phyloP scores from a whole-genome alignment of 1,140 invertebrate species.

The Bombus picipes region DNA sequence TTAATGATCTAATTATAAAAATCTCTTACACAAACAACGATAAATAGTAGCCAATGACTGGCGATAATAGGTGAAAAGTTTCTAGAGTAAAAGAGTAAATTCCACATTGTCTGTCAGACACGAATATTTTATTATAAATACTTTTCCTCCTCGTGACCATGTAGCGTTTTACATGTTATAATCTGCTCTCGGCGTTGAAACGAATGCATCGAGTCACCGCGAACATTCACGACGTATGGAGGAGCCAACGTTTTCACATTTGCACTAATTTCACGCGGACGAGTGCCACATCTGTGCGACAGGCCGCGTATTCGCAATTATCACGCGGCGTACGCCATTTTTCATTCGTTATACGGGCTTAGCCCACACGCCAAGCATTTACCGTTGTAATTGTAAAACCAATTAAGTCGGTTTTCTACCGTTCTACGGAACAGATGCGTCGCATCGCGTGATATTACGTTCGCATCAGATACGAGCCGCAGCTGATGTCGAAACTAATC shows the following conservation, averaged over 20 bases:
- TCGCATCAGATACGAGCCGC: background rate
- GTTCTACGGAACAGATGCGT: conserved; percentile 1
- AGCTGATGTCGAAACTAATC: conserved; percentile 9
- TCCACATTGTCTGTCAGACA: background rate
- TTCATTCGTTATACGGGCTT: background rate
- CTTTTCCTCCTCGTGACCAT: background rate
- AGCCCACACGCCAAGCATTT: background rate
- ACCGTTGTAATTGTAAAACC: conserved; percentile 46
- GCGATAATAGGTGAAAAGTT: background rate
- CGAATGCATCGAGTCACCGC: background rate
- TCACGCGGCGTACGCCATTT: background rate
- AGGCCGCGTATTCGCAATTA: background rate
- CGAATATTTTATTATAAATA: conserved; percentile 24
- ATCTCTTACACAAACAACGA: background rate
- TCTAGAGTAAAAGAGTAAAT: background rate
- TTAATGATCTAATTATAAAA: background rate
- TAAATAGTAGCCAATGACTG: background rate
- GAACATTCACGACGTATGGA: background rate
- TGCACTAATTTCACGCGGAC: conserved; percentile 13
- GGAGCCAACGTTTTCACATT: conserved; percentile 13
- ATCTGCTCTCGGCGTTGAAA: no score
- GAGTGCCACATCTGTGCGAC: background rate
- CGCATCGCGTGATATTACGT: background rate
- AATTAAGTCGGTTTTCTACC: conserved; percentile 37
- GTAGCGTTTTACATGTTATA: background rate